phyloP scores from a whole-genome alignment of 2,113 vertebrate genomes.

The Haemorhous mexicanus region DNA sequence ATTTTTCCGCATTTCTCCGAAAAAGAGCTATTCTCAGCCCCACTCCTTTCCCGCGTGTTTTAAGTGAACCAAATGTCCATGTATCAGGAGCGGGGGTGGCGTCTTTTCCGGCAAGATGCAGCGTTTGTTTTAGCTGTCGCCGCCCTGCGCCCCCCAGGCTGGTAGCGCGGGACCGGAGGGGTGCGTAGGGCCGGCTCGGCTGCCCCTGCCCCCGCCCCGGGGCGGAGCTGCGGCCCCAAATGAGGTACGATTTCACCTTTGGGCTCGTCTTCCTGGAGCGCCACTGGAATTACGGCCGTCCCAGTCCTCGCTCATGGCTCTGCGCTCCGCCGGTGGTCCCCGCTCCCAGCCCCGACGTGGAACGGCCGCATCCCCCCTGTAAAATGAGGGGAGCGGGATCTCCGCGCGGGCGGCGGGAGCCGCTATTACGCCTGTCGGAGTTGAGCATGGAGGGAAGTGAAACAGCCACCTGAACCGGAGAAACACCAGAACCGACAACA shows the following conservation, averaged over 20 bases:
- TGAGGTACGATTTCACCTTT: not conserved
- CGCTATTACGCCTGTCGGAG: not conserved
- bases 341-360: not conserved
- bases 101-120: not conserved
- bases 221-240: not conserved
- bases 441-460: constrained; percentile 2
- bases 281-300: not conserved
- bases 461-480: constrained; percentile 49
- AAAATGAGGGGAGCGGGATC: constrained; percentile 11
- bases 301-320: not conserved
- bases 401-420: constrained; percentile 24
- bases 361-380: not conserved
- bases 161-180: not conserved
- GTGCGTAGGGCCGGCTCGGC: constrained; percentile 38
- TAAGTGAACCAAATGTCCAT: not conserved
- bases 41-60: not conserved
- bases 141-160: not conserved
- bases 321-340: not conserved
- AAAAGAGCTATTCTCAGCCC: not conserved
- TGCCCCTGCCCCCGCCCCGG: not conserved
- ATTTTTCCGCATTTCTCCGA: not conserved
- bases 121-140: not conserved
- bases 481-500: constrained; percentile 58
- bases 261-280: not conserved
- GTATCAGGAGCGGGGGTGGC: not conserved